Evolutionary conservation across 2,888 invertebrate species (phyloP), one percentile per base, ranked within the genome.

Genomic region (Calameuta idolon): DNA sequence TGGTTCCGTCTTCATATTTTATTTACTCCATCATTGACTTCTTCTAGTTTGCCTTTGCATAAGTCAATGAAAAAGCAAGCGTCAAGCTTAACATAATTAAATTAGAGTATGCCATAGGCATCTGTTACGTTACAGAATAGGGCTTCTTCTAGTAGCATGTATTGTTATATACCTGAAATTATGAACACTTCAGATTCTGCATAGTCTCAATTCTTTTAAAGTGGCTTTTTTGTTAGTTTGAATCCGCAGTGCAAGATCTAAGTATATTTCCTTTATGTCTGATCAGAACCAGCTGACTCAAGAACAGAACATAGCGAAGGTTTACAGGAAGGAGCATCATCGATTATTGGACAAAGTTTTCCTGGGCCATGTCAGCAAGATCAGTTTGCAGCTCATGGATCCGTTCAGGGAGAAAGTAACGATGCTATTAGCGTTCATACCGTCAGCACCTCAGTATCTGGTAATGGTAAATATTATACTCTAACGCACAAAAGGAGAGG

Each of bases 401-500:
- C 88, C 73, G 83, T 84, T 0, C 89, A 89, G 81, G 87, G 88
- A 40, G 91, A 91, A 79, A 85, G 90, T 79, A 89, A 89, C 75
- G 91, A 91, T 85, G 90, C 88, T 78, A 85, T 89, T 76, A 91
- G 91, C 80, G 87, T 90, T 82, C 90, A 88, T 74, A 91, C 91
- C 78, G 90, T 90, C 74, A 91, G 91, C 78, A 91, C 91, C 34
- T 91, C 90, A 15, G 85, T 89, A 77, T 91, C 91, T 77, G 91
- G 91, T 76, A 90, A 91, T 86, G 91, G 91, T 91, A 80, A 87
- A 83, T 80, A 40, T 79, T 55, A 35, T 23, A 33, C 3, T 76
- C 4, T 40, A 40, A 5, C 5, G 4, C 40, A 40, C 15, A 40
- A 40, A 40, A 15, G 1, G 15, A 40, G 40, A 5, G 15, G 15